These are phyloP conservation scores for Oenanthe oenanthe DNA, from an alignment of 2,113 vertebrate species.

Conservation along the genomic window DNA sequence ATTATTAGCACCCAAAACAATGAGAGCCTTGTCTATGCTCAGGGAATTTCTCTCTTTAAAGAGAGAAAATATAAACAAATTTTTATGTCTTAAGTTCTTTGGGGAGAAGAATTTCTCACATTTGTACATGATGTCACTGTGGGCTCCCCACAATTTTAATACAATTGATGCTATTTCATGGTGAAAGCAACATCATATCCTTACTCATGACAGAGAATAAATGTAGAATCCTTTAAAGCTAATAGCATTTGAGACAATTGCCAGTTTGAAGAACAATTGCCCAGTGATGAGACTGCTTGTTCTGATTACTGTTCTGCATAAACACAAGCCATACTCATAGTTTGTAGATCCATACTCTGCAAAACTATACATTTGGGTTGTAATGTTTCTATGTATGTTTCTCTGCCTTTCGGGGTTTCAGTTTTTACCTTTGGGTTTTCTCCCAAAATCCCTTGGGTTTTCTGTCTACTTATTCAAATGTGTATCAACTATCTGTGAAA, in stretches of 20 bases:
- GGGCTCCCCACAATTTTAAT: not conserved
- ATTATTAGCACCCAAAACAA: not conserved
- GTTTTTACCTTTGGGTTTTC: not conserved
- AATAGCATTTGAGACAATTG: not conserved
- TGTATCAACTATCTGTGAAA: not conserved
- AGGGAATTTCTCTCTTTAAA: not conserved
- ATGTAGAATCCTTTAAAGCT: not conserved
- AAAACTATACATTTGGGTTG: not conserved
- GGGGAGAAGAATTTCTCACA: not conserved
- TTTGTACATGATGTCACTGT: not conserved
- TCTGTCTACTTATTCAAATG: not conserved
- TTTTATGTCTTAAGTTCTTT: not conserved
- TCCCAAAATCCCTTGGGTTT: not conserved
- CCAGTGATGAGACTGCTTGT: not conserved
- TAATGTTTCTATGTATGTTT: not conserved
- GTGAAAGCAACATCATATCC: not conserved
- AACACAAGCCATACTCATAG: not conserved
- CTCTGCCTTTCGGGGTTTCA: not conserved
- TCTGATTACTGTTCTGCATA: not conserved
- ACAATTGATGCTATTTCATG: not conserved
- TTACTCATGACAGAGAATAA: not conserved
- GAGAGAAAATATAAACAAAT: not conserved
- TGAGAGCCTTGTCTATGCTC: not conserved
- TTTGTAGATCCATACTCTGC: not conserved
- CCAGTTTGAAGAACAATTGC: not conserved